Percentiles rank a stretch among this genome's conserved stretches.
phyloP scores from a whole-genome alignment of 2,797 vertebrate species.

The Smutsia gigantea region DNA sequence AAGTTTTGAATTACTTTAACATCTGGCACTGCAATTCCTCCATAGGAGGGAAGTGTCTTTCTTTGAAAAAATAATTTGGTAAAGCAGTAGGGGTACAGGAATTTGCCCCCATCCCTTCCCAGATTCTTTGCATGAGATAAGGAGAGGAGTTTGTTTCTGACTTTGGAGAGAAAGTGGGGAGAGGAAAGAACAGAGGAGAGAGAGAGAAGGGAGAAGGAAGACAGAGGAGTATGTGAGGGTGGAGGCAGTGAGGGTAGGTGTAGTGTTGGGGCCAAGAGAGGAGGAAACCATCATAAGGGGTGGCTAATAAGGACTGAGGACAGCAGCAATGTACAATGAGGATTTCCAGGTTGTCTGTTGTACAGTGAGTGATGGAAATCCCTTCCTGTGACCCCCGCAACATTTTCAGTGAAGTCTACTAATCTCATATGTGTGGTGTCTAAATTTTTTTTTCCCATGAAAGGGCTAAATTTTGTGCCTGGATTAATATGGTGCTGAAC shows the following conservation, averaged over 20 bases:
- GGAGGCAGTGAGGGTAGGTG: neutral
- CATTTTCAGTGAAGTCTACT: constrained; percentile 35
- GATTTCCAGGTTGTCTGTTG: neutral
- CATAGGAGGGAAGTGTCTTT: neutral
- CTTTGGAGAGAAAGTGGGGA: neutral
- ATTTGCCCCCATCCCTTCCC: neutral
- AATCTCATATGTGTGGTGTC: neutral
- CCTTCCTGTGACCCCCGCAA: neutral
- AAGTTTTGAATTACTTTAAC: constrained; percentile 38
- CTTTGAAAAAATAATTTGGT: constrained; percentile 2
- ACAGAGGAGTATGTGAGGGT: neutral
- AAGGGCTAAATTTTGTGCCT: constrained; percentile 22
- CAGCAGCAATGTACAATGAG: neutral
- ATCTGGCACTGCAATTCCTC: constrained; percentile 31
- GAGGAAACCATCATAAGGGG: neutral
- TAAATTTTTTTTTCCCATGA: neutral
- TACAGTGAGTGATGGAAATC: neutral
- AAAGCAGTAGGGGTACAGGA: neutral
- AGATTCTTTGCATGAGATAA: neutral
- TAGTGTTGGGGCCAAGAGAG: neutral
- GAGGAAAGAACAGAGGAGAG: neutral
- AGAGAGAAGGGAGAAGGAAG: neutral
- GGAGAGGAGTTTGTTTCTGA: constrained; percentile 28
- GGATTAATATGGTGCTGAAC: neutral
- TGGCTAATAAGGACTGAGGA: neutral